Base-by-base conservation (phyloP, 2,888 invertebrate species). In the Phymatocera aterrima region DNA sequence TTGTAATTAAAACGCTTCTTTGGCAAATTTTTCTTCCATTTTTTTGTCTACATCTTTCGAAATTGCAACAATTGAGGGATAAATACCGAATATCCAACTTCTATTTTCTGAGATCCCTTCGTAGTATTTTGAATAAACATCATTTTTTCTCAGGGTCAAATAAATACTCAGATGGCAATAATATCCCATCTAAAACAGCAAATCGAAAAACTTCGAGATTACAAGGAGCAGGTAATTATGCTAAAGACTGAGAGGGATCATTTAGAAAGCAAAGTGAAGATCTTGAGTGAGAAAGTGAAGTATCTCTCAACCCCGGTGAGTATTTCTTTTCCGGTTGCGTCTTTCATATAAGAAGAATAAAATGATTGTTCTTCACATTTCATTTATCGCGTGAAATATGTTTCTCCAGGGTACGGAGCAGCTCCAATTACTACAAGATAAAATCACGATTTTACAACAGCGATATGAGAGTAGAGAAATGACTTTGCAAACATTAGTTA, bases 201-300 rank as follows among this genome's bases (percentile, higher is more conserved):
- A 82, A 87, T 90, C 3, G 88, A 88, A 48, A 96, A 95, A 87
- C 88, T 96, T 68, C 92, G 93, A 88, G 93, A 94, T 80, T 94
- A 94, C 91, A 93, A 94, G 84, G 92, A 93, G 79, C 93, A 93
- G 83, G 87, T 92, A 28, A 89, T 92, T 3, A 89, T 93, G 40
- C 85, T 93, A 21, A 91, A 91, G 80, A 92, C 91, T 0, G 93
- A 93, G 85, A 88, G 93, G 77, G 93, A 93, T 81, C 93, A 93
- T 84, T 88, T 93, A 80, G 93, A 92, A 84, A 90, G 88, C 68
- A 90, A 91, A 84, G 88, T 91, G 37, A 90, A 89, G 79, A 87
- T 86, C 10, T 70, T 91, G 57, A 89, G 82, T 72, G 90, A 90
- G 37, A 90, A 90, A 86, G 85, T 90, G 2, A 88, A 89, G 81